Percentiles rank a stretch among this genome's conserved stretches.
Conservation (phyloP, 2,113 vertebrate genomes). For the Nanorana parkeri region DNA sequence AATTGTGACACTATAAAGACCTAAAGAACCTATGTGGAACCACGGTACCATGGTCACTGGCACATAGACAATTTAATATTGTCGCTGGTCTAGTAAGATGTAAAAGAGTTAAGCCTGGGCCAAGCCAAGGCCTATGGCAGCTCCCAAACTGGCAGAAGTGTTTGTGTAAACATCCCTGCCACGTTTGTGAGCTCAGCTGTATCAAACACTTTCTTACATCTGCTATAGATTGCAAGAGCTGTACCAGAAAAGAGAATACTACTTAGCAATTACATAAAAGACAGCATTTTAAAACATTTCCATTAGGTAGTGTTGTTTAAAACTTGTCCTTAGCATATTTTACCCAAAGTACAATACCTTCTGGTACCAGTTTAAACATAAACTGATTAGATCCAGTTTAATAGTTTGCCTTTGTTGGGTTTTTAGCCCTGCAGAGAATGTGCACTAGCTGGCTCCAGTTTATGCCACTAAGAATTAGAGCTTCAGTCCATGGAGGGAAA, state of each 20-base stretch:
- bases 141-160: slow-evolving; percentile 17
- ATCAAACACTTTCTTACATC: slow-evolving; percentile 36
- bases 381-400: background rate
- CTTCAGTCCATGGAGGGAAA: no score
- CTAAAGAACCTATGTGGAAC: background rate
- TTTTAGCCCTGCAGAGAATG: background rate
- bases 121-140: background rate
- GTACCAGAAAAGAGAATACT: slow-evolving; percentile 14
- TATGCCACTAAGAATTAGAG: no score
- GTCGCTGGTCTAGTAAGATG: background rate
- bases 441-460: no score
- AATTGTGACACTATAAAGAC: background rate
- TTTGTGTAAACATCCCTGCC: slow-evolving; percentile 22
- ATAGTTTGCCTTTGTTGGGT: background rate
- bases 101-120: slow-evolving; percentile 2
- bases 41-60: background rate
- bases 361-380: background rate
- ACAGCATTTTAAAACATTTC: slow-evolving; percentile 8
- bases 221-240: background rate
- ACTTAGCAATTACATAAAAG: background rate
- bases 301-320: slow-evolving; percentile 3
- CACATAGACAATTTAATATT: background rate
- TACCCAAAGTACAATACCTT: background rate
- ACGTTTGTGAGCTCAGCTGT: slow-evolving; percentile 6
- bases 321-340: background rate